Base-by-base conservation (phyloP, 2,797 vertebrate species). In the Syngnathus rostellatus region DNA sequence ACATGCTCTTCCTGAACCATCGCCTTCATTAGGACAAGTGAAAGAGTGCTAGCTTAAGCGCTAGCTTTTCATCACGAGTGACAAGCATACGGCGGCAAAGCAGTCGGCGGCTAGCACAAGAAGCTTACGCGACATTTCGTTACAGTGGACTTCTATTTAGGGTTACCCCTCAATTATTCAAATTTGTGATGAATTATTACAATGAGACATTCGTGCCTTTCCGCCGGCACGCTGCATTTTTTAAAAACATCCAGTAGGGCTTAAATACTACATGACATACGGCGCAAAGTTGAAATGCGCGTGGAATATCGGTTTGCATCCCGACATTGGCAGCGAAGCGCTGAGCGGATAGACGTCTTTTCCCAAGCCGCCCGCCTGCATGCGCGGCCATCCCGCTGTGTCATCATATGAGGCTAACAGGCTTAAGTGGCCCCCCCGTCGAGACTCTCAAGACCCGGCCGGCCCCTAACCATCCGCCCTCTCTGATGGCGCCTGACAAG, bases 331-430 rank as follows among this genome's bases (percentile, higher is more conserved):
- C 51, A 21, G 17, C 48, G 14, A 51, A 53, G n/a, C 53, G 21
- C 21, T 5, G 53, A n/a, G 11, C 53, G 14, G 53, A 54, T 54
- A 2, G 58, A 40, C 59, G 41, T 21, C 39, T 62, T 62, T 62
- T 62, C 21, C 40, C 60, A 62, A 23, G 11, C 39, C 60, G 10
- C 40, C 38, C 10, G 19, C 19, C 10, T n/a, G 38, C 39, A n/a
- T 61, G 53, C 6, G 53, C 23, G 53, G 53, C 53, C 11, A 25
- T 54, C 55, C 25, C 55, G 40, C 41, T 25, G 21, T 14, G n/a
- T 14, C 40, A 62, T 62, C 40, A 25, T 62, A n/a, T 8, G 41
- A 43, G 60, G 60, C 60, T 62, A 43, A 62, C 60, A 62, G 21
- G 60, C 59, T 61, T 61, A 61, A 61, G 59, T 61, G 10, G 19